phyloP scores from a whole-genome alignment of 2,797 vertebrate species.

The Sebastes elongatus region DNA sequence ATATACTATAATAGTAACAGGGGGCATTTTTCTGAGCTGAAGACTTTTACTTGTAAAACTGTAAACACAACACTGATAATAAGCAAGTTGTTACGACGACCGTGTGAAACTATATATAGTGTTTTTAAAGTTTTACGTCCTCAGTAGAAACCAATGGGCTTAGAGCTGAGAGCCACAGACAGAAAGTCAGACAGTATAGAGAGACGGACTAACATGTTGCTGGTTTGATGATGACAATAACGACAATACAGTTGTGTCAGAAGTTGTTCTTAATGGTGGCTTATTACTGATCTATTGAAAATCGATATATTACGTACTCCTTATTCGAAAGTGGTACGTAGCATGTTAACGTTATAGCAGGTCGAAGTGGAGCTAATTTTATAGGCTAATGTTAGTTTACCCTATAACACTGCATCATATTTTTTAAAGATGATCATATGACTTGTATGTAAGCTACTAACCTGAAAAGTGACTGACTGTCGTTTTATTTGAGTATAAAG shows the following conservation, averaged over 20 bases:
- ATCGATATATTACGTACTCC: rapidly evolving
- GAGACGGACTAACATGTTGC: too few relatives aligned
- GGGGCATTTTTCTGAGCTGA: neutral
- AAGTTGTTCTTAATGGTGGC: neutral
- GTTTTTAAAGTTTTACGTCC: too few relatives aligned
- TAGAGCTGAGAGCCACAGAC: too few relatives aligned
- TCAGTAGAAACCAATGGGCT: too few relatives aligned
- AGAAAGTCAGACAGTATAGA: too few relatives aligned
- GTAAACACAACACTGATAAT: too few relatives aligned
- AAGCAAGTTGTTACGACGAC: neutral
- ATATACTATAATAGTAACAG: neutral
- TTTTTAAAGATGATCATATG: neutral
- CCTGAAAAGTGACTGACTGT: neutral
- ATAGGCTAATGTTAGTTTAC: neutral
- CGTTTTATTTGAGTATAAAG: neutral
- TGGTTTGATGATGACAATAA: too few relatives aligned
- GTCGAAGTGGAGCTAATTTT: neutral
- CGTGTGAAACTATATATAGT: neutral
- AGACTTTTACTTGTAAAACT: too few relatives aligned
- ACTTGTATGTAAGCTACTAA: neutral
- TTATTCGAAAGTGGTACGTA: neutral
- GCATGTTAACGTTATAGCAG: neutral
- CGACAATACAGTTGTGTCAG: too few relatives aligned
- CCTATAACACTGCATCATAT: neutral
- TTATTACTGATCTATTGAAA: neutral